Conservation (phyloP, 2,888 invertebrate species). For the Spisula solida region DNA sequence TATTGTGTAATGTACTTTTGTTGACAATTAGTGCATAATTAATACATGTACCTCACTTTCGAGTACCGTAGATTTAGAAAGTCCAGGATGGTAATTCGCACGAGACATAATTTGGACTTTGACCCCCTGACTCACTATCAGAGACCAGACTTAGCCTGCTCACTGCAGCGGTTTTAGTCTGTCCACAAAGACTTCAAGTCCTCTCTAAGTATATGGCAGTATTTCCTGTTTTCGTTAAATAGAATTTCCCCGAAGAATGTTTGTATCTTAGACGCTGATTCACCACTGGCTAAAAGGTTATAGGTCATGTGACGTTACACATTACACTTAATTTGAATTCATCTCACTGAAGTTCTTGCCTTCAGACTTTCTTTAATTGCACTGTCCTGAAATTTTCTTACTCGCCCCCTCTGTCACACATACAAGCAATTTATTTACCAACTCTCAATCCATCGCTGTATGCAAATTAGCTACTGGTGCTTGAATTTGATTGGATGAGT, state of each 20-base stretch:
- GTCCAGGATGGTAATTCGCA: too few relatives aligned
- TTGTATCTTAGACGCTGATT: neutral
- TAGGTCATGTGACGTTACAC: neutral
- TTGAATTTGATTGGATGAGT: conserved; percentile 28
- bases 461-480: conserved; percentile 22
- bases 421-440: conserved; percentile 26
- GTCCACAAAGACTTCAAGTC: neutral
- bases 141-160: neutral
- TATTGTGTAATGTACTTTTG: too few relatives aligned
- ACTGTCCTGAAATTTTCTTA: neutral
- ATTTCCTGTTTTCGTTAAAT: neutral
- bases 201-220: neutral
- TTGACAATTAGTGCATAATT: too few relatives aligned
- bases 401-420: conserved; percentile 6
- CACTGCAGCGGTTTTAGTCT: neutral
- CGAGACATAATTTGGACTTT: too few relatives aligned
- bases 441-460: conserved; percentile 11
- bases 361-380: neutral
- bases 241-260: neutral
- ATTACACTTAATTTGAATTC: conserved; percentile 13
- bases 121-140: neutral
- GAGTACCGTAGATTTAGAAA: too few relatives aligned
- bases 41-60: too few relatives aligned
- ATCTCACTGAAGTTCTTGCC: neutral
- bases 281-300: neutral